phyloP scores from a whole-genome alignment of 2,113 vertebrate species.

The Acrocephalus arundinaceus region DNA sequence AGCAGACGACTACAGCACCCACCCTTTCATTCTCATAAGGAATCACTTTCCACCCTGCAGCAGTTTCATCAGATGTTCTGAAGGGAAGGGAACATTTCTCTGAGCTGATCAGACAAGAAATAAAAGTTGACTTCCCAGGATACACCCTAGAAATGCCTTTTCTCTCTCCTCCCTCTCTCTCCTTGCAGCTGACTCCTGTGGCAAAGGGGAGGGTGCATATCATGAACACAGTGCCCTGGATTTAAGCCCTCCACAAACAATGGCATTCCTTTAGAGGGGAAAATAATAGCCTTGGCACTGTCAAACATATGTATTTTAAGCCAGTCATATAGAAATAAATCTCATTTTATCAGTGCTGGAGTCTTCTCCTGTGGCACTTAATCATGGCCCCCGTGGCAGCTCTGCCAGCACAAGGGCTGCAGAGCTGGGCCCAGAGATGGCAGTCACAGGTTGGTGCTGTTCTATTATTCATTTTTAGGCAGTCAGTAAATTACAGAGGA shows the following conservation, averaged over 20 bases:
- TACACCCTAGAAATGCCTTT: background rate
- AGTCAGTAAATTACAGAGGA: slow-evolving; percentile 33
- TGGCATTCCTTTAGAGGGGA: background rate
- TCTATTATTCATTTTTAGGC: slow-evolving; percentile 24
- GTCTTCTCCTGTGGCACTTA: background rate
- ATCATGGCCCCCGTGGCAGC: background rate
- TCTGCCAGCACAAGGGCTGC: background rate
- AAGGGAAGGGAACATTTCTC: background rate
- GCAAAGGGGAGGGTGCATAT: background rate
- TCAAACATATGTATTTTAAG: background rate
- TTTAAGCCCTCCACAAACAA: slow-evolving; percentile 11
- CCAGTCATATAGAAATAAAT: background rate
- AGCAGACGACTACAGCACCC: background rate
- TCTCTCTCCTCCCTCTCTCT: background rate
- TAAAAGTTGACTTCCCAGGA: background rate
- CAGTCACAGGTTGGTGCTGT: background rate
- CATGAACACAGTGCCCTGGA: background rate
- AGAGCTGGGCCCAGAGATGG: background rate
- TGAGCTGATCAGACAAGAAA: background rate
- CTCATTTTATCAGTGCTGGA: background rate
- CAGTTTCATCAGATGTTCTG: background rate
- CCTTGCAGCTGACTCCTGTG: background rate
- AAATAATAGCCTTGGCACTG: background rate
- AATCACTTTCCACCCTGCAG: background rate
- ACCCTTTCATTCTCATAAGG: background rate